Conservation (phyloP, 2,113 vertebrate genomes). For the Turnix velox region DNA sequence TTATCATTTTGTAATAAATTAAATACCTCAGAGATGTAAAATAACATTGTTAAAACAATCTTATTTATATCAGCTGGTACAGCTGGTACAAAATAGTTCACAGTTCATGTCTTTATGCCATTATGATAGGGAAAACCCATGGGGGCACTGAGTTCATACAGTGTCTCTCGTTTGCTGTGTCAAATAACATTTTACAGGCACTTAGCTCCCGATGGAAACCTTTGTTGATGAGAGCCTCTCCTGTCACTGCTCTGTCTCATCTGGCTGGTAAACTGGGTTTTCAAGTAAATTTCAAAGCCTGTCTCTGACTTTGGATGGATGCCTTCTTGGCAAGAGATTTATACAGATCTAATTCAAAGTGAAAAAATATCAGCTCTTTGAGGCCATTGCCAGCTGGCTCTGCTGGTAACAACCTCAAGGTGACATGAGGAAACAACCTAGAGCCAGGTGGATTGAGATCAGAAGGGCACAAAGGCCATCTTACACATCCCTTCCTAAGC, state of each 20-base stretch:
- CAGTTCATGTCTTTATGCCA: not conserved
- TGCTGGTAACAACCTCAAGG: not conserved
- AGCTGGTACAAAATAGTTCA: not conserved
- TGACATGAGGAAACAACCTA: not conserved
- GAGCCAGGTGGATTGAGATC: not conserved
- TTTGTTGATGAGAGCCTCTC: not conserved
- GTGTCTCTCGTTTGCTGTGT: not conserved
- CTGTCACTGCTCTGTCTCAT: not conserved
- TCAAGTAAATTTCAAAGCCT: not conserved
- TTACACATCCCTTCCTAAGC: not conserved
- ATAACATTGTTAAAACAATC: not conserved
- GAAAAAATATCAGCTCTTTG: not conserved
- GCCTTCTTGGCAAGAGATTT: not conserved
- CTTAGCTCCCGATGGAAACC: accelerated
- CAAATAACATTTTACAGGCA: accelerated
- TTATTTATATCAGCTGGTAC: not conserved
- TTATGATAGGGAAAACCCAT: not conserved
- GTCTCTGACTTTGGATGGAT: not conserved
- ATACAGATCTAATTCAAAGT: not conserved
- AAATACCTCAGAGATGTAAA: not conserved
- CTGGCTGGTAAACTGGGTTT: not conserved
- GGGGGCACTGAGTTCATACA: not conserved
- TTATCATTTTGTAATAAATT: not conserved
- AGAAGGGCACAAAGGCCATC: not conserved
- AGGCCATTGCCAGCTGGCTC: not conserved